Evolutionary conservation across 2,113 vertebrate genomes (phyloP).

Genomic region (Trichechus manatus): DNA sequence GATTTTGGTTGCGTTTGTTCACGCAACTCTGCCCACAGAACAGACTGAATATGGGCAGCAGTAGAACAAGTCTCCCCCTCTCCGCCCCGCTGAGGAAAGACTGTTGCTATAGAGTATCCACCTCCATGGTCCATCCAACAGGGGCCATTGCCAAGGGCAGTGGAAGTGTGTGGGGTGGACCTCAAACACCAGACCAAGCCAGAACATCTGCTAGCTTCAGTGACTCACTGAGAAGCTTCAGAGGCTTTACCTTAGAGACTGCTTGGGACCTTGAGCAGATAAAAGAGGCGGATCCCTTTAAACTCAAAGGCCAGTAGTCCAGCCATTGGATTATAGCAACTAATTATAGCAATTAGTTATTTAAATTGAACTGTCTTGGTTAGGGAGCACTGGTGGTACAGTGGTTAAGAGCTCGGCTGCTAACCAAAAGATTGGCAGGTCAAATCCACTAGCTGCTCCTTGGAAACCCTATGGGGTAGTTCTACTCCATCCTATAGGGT

Average conservation of each 20-base stretch:
- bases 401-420: too few relatives aligned
- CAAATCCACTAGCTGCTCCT: too few relatives aligned
- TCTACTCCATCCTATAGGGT: too few relatives aligned
- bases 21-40: slow-evolving; percentile 72
- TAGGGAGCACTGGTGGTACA: background rate
- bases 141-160: slow-evolving; percentile 23
- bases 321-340: background rate
- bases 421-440: too few relatives aligned
- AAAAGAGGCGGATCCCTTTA: background rate
- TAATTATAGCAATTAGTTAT: background rate
- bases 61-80: background rate
- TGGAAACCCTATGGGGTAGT: too few relatives aligned
- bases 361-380: background rate
- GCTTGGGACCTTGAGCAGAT: background rate
- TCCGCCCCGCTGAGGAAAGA: background rate
- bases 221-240: slow-evolving; percentile 1
- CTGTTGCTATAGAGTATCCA: slow-evolving; percentile 49
- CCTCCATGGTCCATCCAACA: background rate
- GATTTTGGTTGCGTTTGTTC: slow-evolving; percentile 13
- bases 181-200: background rate
- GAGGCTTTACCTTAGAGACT: background rate
- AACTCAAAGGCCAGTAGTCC: background rate
- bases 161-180: background rate
- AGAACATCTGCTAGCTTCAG: background rate
- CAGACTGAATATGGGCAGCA: background rate